These are phyloP conservation scores for Melanargia galathea DNA, from an alignment of 2,888 invertebrate species.

Conservation along the genomic window DNA sequence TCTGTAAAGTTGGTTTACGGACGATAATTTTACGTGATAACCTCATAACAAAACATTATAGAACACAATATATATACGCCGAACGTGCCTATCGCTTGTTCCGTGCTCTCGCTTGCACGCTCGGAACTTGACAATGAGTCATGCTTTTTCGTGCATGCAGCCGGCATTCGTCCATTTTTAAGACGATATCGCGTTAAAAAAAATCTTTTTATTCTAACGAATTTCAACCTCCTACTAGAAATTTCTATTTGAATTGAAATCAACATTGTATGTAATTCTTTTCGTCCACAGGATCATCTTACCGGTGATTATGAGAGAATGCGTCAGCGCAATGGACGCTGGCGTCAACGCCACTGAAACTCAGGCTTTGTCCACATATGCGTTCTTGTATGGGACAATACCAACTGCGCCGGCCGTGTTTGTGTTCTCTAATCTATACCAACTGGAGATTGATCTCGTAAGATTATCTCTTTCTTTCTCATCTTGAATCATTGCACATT, in stretches of 20 bases:
- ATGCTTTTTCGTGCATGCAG: no score
- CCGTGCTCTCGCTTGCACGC: no score
- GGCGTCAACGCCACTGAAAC: slow-evolving; percentile 88
- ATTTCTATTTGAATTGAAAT: not conserved
- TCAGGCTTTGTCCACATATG: slow-evolving; percentile 93
- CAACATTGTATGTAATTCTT: not conserved
- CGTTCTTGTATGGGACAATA: slow-evolving; percentile 97
- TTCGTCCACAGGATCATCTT: slow-evolving; percentile 84
- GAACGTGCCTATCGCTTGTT: no score
- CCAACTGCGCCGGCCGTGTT: slow-evolving; percentile 98
- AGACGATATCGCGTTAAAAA: no score
- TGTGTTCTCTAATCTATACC: slow-evolving; percentile 94
- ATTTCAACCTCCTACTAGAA: not conserved
- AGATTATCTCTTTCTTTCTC: slow-evolving; percentile 49
- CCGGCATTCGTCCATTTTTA: no score
- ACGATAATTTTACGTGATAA: no score
- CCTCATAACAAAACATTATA: no score
- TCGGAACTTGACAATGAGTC: no score
- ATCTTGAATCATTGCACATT: no score
- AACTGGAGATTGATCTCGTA: slow-evolving; percentile 93
- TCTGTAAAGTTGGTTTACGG: no score
- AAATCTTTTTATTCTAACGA: no score
- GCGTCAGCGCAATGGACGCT: slow-evolving; percentile 88
- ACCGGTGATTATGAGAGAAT: slow-evolving; percentile 93
- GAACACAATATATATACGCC: no score